A percentile compares a stretch with the other conserved stretches of the same genome.
Evolutionary conservation across 2,888 invertebrate genomes (phyloP).

Genomic region (Ophion obscuratus): DNA sequence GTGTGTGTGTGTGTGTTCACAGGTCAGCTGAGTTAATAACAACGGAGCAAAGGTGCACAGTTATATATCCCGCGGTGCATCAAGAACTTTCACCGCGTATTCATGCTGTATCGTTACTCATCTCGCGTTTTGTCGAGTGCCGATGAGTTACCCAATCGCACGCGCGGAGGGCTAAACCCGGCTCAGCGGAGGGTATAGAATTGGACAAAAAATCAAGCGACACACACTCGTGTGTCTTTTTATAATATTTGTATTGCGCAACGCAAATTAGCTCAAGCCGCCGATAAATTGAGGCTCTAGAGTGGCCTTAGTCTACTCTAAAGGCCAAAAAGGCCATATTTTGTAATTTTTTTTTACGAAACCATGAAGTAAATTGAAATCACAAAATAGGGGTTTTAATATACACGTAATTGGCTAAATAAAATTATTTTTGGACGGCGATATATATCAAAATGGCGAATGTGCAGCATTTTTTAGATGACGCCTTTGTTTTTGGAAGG

Average conservation of each 20-base stretch:
- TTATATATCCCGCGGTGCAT: conserved; percentile 56
- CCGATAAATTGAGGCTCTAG: background rate
- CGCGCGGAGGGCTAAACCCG: conserved; percentile 9
- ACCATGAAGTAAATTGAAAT: too few relatives aligned
- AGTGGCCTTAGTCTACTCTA: too few relatives aligned
- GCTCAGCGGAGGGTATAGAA: background rate
- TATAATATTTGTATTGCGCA: conserved; percentile 40
- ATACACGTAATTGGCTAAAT: too few relatives aligned
- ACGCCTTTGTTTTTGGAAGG: too few relatives aligned
- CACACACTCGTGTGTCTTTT: background rate
- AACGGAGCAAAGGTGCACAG: conserved; percentile 60
- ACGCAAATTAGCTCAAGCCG: too few relatives aligned
- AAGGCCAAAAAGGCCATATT: too few relatives aligned
- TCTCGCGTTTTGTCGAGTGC: conserved; percentile 43
- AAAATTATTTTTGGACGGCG: too few relatives aligned
- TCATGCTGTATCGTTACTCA: conserved; percentile 47
- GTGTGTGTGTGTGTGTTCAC: conserved; percentile 16
- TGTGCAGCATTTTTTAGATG: too few relatives aligned
- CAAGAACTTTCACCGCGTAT: conserved; percentile 56
- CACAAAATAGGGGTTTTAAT: too few relatives aligned
- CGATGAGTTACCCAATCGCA: conserved; percentile 59
- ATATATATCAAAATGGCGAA: too few relatives aligned
- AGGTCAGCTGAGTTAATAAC: conserved; percentile 64
- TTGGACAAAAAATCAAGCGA: background rate
- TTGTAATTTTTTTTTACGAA: too few relatives aligned